Conservation (phyloP, 2,797 vertebrate genomes). For the Mormyrus hasselquistii region DNA sequence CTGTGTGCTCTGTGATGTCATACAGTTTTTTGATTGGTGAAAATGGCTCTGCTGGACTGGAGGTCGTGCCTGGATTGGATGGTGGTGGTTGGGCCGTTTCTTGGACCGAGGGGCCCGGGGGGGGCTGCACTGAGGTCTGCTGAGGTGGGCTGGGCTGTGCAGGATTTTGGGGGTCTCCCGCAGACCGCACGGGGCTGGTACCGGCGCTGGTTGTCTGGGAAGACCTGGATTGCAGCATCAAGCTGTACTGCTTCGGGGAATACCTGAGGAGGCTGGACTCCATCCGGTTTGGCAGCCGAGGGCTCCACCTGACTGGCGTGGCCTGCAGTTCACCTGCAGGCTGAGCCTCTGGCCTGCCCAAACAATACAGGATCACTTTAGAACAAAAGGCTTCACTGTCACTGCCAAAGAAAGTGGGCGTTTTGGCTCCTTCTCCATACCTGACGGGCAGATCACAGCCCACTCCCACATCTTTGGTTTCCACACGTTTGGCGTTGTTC, state of each 20-base stretch:
- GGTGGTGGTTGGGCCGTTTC: slow-evolving; percentile 28
- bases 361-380: slow-evolving; percentile 39
- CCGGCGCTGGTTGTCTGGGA: not conserved
- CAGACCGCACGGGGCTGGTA: slow-evolving; percentile 19
- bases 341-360: slow-evolving; percentile 47
- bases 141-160: slow-evolving; percentile 21
- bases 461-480: slow-evolving; percentile 80
- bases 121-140: slow-evolving; percentile 25
- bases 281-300: slow-evolving; percentile 51
- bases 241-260: slow-evolving; percentile 62
- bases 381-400: slow-evolving; percentile 27
- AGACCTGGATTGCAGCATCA: slow-evolving; percentile 41
- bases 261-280: slow-evolving; percentile 60
- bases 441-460: slow-evolving; percentile 77
- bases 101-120: slow-evolving; percentile 15
- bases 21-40: slow-evolving; percentile 82
- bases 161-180: slow-evolving; percentile 23
- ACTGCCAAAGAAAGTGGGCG: not conserved
- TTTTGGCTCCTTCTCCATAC: slow-evolving; percentile 55
- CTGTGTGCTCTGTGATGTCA: slow-evolving; percentile 69
- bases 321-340: slow-evolving; percentile 29
- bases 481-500: slow-evolving; percentile 63
- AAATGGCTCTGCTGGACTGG: slow-evolving; percentile 52
- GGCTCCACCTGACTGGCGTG: slow-evolving; percentile 32
- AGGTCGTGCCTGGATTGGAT: slow-evolving; percentile 35